These are phyloP conservation scores for Lordiphosa fenestrarum DNA, from an alignment of 2,888 invertebrate species.

Conservation along the genomic window DNA sequence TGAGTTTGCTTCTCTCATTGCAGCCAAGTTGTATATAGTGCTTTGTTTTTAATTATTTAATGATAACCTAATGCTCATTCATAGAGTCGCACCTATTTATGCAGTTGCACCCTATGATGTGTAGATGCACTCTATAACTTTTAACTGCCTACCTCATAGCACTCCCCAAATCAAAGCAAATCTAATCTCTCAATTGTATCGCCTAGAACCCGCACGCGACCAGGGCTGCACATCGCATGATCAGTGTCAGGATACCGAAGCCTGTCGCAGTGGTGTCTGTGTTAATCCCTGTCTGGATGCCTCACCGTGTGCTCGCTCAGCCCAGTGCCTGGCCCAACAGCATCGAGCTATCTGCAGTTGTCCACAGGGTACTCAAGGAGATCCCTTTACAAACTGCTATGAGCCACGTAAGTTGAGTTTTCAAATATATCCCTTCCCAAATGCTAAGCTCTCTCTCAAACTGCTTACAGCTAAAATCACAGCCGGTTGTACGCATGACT, in stretches of 20 bases:
- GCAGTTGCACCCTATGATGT: conserved; percentile 15
- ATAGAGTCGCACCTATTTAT: conserved; percentile 47
- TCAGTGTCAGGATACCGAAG: conserved; percentile 87
- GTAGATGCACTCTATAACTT: conserved; percentile 54
- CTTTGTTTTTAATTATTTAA: conserved; percentile 17
- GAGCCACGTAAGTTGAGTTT: conserved; percentile 65
- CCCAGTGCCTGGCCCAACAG: conserved; percentile 87
- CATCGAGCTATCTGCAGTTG: conserved; percentile 91
- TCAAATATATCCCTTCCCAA: no score
- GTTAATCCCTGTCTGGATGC: conserved; percentile 86
- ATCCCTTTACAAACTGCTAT: conserved; percentile 90
- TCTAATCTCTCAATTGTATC: conserved; percentile 14
- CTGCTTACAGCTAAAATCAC: conserved; percentile 76
- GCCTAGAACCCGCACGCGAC: conserved; percentile 77
- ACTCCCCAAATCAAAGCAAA: not conserved
- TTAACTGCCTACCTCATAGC: conserved; percentile 49
- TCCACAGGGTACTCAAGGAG: conserved; percentile 86
- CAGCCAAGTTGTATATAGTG: conserved; percentile 45
- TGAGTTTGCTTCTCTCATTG: conserved; percentile 61
- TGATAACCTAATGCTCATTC: conserved; percentile 20
- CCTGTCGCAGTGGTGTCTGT: conserved; percentile 87
- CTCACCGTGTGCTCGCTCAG: conserved; percentile 88
- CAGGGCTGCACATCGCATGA: conserved; percentile 86
- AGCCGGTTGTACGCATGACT: conserved; percentile 87
- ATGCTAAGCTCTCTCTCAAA: not conserved